Conservation (phyloP, 1,140 invertebrate species). For the Arion vulgaris region DNA sequence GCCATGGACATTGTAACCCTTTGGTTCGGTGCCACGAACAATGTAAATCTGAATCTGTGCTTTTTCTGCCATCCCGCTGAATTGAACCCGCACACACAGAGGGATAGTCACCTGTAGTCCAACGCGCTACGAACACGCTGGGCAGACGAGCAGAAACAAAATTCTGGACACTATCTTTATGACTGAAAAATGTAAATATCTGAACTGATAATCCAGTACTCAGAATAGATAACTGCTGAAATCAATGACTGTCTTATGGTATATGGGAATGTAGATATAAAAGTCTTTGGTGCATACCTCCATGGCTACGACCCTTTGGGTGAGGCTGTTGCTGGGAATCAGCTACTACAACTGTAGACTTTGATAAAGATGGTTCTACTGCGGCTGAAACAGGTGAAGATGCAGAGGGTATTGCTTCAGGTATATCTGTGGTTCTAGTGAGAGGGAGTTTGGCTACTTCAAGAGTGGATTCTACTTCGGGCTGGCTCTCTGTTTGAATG, state of each 20-base stretch:
- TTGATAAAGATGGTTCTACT: slow-evolving; percentile 3
- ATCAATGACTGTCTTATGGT: neutral
- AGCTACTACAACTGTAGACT: slow-evolving; percentile 4
- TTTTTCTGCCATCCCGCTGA: no score
- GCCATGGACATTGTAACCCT: no score
- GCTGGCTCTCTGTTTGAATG: neutral
- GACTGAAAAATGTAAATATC: no score
- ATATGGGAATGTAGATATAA: neutral
- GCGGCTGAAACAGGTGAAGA: neutral
- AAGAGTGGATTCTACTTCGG: neutral
- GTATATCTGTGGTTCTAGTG: slow-evolving; percentile 19
- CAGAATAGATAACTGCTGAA: neutral
- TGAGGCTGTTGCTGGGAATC: slow-evolving; percentile 35
- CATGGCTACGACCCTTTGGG: neutral
- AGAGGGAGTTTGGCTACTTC: neutral
- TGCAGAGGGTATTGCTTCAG: slow-evolving; percentile 33
- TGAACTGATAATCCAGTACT: no score
- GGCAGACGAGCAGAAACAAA: no score
- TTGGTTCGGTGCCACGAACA: no score
- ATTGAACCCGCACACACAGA: no score
- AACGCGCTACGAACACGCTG: no score
- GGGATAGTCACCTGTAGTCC: no score
- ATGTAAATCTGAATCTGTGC: no score
- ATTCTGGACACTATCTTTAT: no score
- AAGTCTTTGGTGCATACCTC: neutral